Evolutionary conservation across 1,140 invertebrate species (phyloP).

Genomic region (Drosophila erecta): DNA sequence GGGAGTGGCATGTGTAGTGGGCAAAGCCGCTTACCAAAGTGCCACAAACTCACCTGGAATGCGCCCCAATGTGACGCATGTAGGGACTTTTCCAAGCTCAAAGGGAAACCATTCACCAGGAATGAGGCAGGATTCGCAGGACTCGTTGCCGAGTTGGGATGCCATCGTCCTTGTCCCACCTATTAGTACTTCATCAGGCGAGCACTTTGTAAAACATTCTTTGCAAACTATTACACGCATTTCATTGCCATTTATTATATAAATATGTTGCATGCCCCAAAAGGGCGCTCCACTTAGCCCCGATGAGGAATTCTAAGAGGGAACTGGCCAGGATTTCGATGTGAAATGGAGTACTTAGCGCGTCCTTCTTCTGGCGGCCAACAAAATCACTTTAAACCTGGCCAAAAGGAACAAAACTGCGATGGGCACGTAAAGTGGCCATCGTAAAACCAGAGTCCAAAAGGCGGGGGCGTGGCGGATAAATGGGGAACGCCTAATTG

Average conservation of each 20-base stretch:
- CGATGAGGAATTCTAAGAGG: conserved; percentile 4
- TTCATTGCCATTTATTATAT: too few relatives aligned
- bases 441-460: conserved; percentile 31
- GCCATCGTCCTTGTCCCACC: background rate
- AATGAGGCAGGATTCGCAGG: background rate
- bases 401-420: background rate
- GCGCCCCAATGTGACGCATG: conserved; percentile 56
- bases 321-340: background rate
- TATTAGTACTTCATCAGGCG: too few relatives aligned
- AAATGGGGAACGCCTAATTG: conserved; percentile 31
- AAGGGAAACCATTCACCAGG: background rate
- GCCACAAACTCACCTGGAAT: conserved; percentile 11
- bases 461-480: background rate
- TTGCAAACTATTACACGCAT: too few relatives aligned
- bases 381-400: conserved; percentile 32
- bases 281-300: background rate
- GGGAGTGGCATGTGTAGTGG: conserved; percentile 21
- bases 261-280: background rate
- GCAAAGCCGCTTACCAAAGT: conserved; percentile 28
- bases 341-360: conserved; percentile 14
- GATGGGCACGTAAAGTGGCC: conserved; percentile 44
- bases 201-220: too few relatives aligned
- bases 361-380: background rate
- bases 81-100: conserved; percentile 34
- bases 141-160: background rate